A percentile compares a stretch with the other conserved stretches of the same genome.
Conservation (phyloP, 2,888 invertebrate genomes). For the Troglohyphantes excavatus region DNA sequence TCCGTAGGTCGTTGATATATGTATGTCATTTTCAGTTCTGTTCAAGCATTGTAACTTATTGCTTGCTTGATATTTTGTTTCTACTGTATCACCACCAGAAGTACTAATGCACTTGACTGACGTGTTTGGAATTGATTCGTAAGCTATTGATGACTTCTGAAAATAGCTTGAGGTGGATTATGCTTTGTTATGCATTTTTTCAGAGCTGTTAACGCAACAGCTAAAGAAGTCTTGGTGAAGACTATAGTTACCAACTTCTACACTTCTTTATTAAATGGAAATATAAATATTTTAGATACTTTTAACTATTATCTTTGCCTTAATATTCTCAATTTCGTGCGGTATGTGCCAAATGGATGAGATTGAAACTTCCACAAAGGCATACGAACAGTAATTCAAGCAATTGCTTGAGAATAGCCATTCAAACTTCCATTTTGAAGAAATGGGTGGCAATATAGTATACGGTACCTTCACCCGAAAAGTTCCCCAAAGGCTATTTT, state of each 20-base stretch:
- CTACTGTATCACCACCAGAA: no score
- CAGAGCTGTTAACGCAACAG: no score
- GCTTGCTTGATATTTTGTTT: no score
- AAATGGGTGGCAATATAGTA: neutral
- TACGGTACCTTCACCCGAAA: neutral
- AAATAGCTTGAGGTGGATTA: no score
- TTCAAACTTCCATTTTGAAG: neutral
- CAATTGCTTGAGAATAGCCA: neutral
- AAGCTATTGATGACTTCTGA: no score
- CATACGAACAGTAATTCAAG: neutral
- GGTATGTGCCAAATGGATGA: neutral
- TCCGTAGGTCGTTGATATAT: no score
- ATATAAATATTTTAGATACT: neutral
- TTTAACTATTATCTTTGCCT: neutral
- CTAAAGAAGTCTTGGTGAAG: neutral
- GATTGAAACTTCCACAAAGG: neutral
- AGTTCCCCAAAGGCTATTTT: no score
- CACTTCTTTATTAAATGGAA: neutral
- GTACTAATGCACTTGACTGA: no score
- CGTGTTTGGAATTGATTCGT: no score
- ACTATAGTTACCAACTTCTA: neutral
- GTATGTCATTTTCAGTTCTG: no score
- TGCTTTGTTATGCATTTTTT: no score
- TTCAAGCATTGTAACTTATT: no score
- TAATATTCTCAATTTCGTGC: neutral